A percentile compares a stretch with the other conserved stretches of the same genome.
These are phyloP conservation scores for Helicolenus hilgendorfi DNA, from an alignment of 2,797 vertebrate species.

Conservation along the genomic window DNA sequence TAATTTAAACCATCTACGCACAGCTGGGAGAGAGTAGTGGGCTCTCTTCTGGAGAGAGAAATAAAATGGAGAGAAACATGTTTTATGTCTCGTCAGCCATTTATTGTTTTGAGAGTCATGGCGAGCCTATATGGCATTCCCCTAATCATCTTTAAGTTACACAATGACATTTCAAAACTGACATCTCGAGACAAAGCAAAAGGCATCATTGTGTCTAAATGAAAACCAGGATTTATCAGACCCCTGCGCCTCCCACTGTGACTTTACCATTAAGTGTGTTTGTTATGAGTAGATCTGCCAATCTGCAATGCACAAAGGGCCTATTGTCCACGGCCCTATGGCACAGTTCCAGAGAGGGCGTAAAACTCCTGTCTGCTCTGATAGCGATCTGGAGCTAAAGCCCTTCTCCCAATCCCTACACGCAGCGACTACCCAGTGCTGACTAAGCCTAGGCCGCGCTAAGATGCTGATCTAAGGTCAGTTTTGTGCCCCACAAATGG, in stretches of 20 bases:
- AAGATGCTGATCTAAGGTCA: conserved; percentile 83
- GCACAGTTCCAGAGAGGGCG: conserved; percentile 83
- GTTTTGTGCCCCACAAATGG: conserved; percentile 71
- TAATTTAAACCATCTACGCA: conserved; percentile 84
- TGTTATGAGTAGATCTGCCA: conserved; percentile 86
- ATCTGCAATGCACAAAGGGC: conserved; percentile 83
- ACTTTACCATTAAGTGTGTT: conserved; percentile 84
- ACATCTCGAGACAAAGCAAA: conserved; percentile 61
- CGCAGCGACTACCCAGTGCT: conserved; percentile 70
- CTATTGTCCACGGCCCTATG: conserved; percentile 76
- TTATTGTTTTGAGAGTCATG: conserved; percentile 43
- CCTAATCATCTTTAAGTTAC: conserved; percentile 51
- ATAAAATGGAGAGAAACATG: conserved; percentile 54
- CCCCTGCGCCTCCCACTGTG: conserved; percentile 69
- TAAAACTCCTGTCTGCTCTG: conserved; percentile 85
- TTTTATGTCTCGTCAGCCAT: conserved; percentile 44
- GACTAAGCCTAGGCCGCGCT: conserved; percentile 70
- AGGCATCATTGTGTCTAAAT: conserved; percentile 65
- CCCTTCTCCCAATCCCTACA: conserved; percentile 77
- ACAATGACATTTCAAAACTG: conserved; percentile 56
- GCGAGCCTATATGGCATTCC: conserved; percentile 32
- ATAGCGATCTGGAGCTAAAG: conserved; percentile 89
- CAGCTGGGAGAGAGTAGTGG: conserved; percentile 63
- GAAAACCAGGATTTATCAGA: conserved; percentile 76
- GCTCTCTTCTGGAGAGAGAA: conserved; percentile 41